phyloP scores from a whole-genome alignment of 2,888 invertebrate species.

The Eupithecia inturbata region DNA sequence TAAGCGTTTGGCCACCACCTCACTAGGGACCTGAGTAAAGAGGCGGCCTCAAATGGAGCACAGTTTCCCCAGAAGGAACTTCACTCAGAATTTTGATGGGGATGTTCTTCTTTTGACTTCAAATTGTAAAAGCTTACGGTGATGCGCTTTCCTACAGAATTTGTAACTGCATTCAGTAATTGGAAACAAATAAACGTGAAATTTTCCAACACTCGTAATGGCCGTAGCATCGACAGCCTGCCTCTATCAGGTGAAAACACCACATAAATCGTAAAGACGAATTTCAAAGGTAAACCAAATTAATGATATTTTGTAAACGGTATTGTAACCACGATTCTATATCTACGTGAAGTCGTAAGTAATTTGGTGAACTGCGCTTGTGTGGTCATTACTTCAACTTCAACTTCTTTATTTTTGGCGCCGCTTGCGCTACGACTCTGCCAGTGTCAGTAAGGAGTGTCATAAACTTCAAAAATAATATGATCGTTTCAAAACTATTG shows the following conservation, averaged over 20 bases:
- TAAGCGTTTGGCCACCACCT: background rate
- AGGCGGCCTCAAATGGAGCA: no score
- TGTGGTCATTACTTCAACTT: background rate
- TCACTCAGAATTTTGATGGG: background rate
- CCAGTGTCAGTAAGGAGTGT: no score
- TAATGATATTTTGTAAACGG: no score
- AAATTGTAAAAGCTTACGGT: background rate
- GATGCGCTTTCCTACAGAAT: background rate
- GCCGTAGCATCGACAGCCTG: conserved; percentile 60
- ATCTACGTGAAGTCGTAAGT: background rate
- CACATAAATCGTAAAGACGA: background rate
- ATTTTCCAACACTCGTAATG: conserved; percentile 57
- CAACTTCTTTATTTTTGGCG: no score
- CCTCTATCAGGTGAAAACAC: conserved; percentile 2
- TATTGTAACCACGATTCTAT: background rate
- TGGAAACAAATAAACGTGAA: conserved; percentile 62
- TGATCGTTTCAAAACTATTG: no score
- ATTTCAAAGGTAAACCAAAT: background rate
- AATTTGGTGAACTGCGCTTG: background rate
- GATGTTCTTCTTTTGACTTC: background rate
- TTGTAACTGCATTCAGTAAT: conserved; percentile 11
- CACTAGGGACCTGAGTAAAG: background rate
- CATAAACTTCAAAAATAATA: no score
- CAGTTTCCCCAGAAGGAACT: background rate
- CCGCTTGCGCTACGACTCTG: no score